Evolutionary conservation across 2,113 vertebrate genomes (phyloP).

Genomic region (Pseudopodoces humilis): DNA sequence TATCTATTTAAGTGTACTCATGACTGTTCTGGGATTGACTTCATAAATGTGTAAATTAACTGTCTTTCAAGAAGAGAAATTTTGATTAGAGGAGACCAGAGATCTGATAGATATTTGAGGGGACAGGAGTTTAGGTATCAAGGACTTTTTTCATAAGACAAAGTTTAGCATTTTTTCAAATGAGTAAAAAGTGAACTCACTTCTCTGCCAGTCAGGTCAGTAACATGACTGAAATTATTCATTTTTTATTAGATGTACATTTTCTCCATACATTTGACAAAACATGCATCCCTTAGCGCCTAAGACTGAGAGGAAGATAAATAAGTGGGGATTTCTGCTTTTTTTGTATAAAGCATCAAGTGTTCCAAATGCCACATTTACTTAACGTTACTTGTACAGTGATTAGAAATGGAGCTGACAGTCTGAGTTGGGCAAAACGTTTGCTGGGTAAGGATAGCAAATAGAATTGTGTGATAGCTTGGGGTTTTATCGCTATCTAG

Average conservation of each 20-base stretch:
- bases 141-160: not conserved
- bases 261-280: not conserved
- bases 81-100: not conserved
- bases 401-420: conserved; percentile 27
- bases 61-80: not conserved
- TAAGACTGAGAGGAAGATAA: not conserved
- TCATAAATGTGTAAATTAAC: not conserved
- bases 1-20: not conserved
- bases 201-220: not conserved
- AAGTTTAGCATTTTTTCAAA: not conserved
- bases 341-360: not conserved
- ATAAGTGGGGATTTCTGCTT: not conserved
- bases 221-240: not conserved
- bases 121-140: not conserved
- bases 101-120: not conserved
- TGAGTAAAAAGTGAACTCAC: not conserved
- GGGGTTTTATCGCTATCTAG: not conserved
- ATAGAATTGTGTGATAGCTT: not conserved
- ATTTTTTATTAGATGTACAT: not conserved
- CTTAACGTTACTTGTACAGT: not conserved
- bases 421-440: not conserved
- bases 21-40: not conserved
- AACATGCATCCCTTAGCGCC: not conserved
- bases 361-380: not conserved
- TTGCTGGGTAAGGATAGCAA: not conserved